A percentile compares a stretch with the other conserved stretches of the same genome.
Conservation (phyloP, 2,888 invertebrate species). For the Drosophila lutescens region DNA sequence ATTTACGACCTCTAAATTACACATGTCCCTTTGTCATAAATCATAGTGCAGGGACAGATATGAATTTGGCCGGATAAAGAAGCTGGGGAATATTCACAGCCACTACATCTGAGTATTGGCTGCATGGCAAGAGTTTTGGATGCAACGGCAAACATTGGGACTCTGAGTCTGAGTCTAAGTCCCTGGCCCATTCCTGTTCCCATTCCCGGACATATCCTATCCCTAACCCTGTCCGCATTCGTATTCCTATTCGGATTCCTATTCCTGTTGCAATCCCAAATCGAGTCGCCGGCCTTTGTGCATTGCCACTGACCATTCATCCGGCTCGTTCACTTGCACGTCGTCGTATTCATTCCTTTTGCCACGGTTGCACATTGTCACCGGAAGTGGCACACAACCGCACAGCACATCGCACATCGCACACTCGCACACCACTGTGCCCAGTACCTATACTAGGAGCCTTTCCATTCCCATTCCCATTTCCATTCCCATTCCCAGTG, state of each 20-base stretch:
- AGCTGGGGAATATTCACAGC: slow-evolving; percentile 72
- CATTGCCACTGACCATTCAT: slow-evolving; percentile 59
- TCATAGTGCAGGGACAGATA: slow-evolving; percentile 63
- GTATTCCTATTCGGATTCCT: slow-evolving; percentile 23
- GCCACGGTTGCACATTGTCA: slow-evolving; percentile 75
- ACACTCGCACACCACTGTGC: slow-evolving; percentile 20
- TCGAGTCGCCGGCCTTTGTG: slow-evolving; percentile 48
- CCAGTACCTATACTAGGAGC: slow-evolving; percentile 15
- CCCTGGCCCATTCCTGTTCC: slow-evolving; percentile 30
- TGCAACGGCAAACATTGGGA: slow-evolving; percentile 30
- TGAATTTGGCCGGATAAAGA: slow-evolving; percentile 44
- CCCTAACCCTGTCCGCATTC: slow-evolving; percentile 13
- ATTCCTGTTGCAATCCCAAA: slow-evolving; percentile 47
- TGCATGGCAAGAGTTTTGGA: slow-evolving; percentile 66
- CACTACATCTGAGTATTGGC: slow-evolving; percentile 62
- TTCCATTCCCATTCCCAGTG: slow-evolving; percentile 25
- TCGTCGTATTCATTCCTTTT: slow-evolving; percentile 61
- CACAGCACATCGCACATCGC: slow-evolving; percentile 28
- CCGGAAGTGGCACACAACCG: slow-evolving; percentile 69
- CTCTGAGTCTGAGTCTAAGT: neutral
- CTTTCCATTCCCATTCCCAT: slow-evolving; percentile 15
- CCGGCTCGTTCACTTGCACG: slow-evolving; percentile 66
- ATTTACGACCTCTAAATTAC: slow-evolving; percentile 82
- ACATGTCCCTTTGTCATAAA: slow-evolving; percentile 81
- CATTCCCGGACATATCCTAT: slow-evolving; percentile 1